A percentile compares a stretch with the other conserved stretches of the same genome.
phyloP scores from a whole-genome alignment of 2,113 vertebrate genomes.

The Lontra canadensis region DNA sequence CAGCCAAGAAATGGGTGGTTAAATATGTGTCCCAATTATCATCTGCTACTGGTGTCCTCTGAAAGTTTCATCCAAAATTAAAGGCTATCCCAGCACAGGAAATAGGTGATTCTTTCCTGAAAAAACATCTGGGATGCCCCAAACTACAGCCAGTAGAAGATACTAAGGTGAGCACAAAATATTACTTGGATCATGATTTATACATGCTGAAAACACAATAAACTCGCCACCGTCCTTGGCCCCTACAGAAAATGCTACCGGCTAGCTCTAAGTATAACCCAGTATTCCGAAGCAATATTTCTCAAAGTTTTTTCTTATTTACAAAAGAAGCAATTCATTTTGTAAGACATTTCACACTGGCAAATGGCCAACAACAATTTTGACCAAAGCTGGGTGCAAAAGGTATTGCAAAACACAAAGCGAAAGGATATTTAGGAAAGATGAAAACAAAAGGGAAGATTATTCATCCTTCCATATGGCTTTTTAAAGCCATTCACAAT shows the following conservation, averaged over 20 bases:
- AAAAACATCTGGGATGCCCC: slow-evolving; percentile 51
- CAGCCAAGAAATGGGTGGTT: background rate
- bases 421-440: slow-evolving; percentile 21
- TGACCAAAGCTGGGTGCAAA: slow-evolving; percentile 56
- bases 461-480: slow-evolving; percentile 58
- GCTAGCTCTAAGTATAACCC: background rate
- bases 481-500: slow-evolving; percentile 70
- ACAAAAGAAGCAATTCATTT: slow-evolving; percentile 68
- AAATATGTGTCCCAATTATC: slow-evolving; percentile 59
- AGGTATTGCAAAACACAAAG: slow-evolving; percentile 45
- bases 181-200: slow-evolving; percentile 67
- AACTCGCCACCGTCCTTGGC: slow-evolving; percentile 30
- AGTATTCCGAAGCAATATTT: background rate
- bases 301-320: slow-evolving; percentile 65
- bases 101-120: slow-evolving; percentile 58
- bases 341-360: slow-evolving; percentile 64
- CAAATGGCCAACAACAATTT: slow-evolving; percentile 62
- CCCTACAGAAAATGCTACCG: background rate
- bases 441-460: slow-evolving; percentile 57
- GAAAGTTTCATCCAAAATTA: slow-evolving; percentile 70
- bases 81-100: slow-evolving; percentile 43
- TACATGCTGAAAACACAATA: slow-evolving; percentile 70
- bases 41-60: slow-evolving; percentile 46
- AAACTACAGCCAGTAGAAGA: slow-evolving; percentile 10
- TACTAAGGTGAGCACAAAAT: slow-evolving; percentile 69